Evolutionary conservation across 92 coral and sea anemone genomes (phyloP), one percentile per base, ranked within the genome.

Genomic region (Blastomussa wellsi): DNA sequence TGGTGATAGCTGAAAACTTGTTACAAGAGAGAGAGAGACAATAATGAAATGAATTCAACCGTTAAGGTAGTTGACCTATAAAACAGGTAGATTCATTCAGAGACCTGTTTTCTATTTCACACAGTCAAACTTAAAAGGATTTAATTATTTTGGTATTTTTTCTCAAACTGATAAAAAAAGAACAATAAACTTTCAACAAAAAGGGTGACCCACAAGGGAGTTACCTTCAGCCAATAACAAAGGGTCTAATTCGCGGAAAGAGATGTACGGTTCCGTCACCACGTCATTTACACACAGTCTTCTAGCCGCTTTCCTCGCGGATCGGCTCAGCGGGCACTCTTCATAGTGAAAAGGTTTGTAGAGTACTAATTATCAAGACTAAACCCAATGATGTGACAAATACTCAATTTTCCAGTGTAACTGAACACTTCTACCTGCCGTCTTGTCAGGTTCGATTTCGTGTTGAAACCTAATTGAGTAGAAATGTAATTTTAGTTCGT

Each of bases 51-150:
- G 12, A 26, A 79, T 1, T 60, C 16, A 79, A 52, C 66, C 66
- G 22, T 52, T 37, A 28, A 57, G 81, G 28, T 55, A 11, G 53
- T 64, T 79, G 73, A 39, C 57, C 26, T 36, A 14, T 3, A 9
- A 24, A 51, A 13, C 79, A 51, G 86, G 86, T 82, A 33, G 31
- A 22, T 1, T 29, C 44, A 51, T 72, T 33, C 38, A 53, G 74
- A 72, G 53, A 82, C 86, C 79, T 55, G 86, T 17, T 51, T 72
- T 17, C 86, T 17, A 15, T 70, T 42, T 53, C 26, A 51, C n/a
- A 15, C 14, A 32, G 70, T 52, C 65, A 37, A 72, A 37, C 28
- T 39, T 37, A 22, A 62, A 76, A 52, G 39, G 0, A 53, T 73
- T 41, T 42, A 24, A 62, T 79, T 64, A 44, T 12, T 9, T 1